phyloP scores from a whole-genome alignment of 2,113 vertebrate genomes.

The Oreochromis aureus region DNA sequence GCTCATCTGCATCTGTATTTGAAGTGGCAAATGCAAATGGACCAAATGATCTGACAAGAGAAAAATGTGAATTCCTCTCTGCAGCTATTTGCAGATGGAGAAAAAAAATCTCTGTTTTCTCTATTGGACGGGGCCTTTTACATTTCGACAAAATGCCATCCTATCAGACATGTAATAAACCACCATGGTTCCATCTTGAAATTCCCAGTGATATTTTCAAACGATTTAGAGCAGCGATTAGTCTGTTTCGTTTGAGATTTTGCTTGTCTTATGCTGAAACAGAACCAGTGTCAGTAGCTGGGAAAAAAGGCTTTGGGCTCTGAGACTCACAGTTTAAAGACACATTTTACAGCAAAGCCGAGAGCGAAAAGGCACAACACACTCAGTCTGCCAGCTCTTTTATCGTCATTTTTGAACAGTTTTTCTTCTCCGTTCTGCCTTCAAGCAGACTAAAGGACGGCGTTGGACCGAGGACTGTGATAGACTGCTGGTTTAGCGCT shows the following conservation, averaged over 20 bases:
- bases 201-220: constrained; percentile 20
- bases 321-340: constrained; percentile 18
- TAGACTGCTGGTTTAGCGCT: constrained; percentile 18
- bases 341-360: constrained; percentile 22
- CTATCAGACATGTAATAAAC: constrained; percentile 29
- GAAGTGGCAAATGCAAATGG: constrained; percentile 70
- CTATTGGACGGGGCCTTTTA: constrained; percentile 22
- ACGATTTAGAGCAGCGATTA: neutral
- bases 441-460: constrained; percentile 20
- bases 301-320: constrained; percentile 14
- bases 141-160: constrained; percentile 17
- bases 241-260: constrained; percentile 38
- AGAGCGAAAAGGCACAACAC: constrained; percentile 7
- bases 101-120: neutral
- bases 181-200: constrained; percentile 26
- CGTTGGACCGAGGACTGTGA: neutral
- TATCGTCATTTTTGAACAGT: constrained; percentile 2
- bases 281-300: constrained; percentile 10
- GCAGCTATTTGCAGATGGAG: constrained; percentile 58
- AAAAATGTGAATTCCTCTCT: constrained; percentile 61
- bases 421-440: neutral
- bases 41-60: constrained; percentile 69
- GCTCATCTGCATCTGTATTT: constrained; percentile 61
- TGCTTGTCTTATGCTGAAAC: neutral
- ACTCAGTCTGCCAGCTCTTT: constrained; percentile 20